phyloP scores from a whole-genome alignment of 2,888 invertebrate genomes.

The Bellardia pandia region DNA sequence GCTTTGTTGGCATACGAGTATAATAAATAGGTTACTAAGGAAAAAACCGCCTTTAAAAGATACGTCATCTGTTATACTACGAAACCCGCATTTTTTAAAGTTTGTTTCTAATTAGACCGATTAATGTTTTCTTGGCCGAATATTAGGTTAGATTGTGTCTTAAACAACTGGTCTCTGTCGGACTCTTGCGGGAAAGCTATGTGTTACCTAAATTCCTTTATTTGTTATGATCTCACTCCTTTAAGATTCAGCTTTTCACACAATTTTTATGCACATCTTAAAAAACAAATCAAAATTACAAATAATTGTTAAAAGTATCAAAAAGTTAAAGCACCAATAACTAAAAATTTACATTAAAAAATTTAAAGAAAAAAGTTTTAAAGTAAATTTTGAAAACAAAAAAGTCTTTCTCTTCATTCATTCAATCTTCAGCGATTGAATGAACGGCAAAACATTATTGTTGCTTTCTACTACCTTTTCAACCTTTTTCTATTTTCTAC shows the following conservation, averaged over 20 bases:
- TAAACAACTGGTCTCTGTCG: too few species aligned
- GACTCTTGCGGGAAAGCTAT: too few species aligned
- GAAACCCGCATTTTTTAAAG: too few species aligned
- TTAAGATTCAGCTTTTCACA: slow-evolving; percentile 1
- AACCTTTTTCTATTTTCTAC: not conserved
- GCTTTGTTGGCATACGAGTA: too few species aligned
- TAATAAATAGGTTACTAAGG: too few species aligned
- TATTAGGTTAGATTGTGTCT: too few species aligned
- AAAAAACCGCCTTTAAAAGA: too few species aligned
- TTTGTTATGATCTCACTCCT: not conserved
- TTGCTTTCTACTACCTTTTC: not conserved
- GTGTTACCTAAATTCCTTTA: not conserved
- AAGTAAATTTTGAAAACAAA: not conserved
- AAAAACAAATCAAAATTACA: not conserved
- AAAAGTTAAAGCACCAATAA: slow-evolving; percentile 35
- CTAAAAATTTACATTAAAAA: slow-evolving; percentile 32
- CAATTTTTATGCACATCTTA: slow-evolving; percentile 47
- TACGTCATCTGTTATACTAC: too few species aligned
- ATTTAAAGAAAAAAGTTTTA: not conserved
- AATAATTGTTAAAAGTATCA: slow-evolving; percentile 42
- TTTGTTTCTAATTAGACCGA: too few species aligned
- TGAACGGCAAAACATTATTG: slow-evolving; percentile 10
- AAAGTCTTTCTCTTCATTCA: slow-evolving; percentile 18
- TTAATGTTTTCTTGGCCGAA: too few species aligned
- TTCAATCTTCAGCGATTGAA: slow-evolving; percentile 14